phyloP scores from a whole-genome alignment of 2,888 invertebrate species.

The Eristalinus sepulchralis region DNA sequence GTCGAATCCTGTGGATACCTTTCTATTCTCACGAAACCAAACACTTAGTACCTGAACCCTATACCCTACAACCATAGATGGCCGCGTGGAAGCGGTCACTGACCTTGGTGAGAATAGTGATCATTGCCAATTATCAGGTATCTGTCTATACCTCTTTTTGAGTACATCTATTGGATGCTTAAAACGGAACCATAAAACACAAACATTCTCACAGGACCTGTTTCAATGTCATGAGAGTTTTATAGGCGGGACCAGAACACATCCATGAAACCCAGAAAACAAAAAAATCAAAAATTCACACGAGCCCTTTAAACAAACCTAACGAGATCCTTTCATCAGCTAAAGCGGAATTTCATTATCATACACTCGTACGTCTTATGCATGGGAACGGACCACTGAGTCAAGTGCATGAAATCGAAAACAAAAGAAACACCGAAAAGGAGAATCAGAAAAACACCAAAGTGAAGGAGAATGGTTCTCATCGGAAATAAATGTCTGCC shows the following conservation, averaged over 20 bases:
- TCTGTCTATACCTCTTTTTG: not conserved
- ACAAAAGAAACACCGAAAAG: constrained; percentile 49
- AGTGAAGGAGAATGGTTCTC: constrained; percentile 56
- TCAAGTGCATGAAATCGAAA: constrained; percentile 69
- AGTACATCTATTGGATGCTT: constrained; percentile 30
- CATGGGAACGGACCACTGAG: constrained; percentile 59
- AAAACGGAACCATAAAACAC: constrained; percentile 29
- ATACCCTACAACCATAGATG: not conserved
- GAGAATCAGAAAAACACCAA: not conserved
- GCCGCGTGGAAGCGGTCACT: constrained; percentile 3
- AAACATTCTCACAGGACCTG: constrained; percentile 44
- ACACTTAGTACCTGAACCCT: not conserved
- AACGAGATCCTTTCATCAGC: constrained; percentile 61
- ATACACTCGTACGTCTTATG: constrained; percentile 50
- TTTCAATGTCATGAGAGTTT: not conserved
- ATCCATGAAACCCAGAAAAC: not conserved
- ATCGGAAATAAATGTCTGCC: constrained; percentile 62
- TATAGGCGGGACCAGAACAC: constrained; percentile 2
- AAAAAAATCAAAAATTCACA: constrained; percentile 20
- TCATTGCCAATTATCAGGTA: constrained; percentile 5
- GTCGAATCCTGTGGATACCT: not conserved
- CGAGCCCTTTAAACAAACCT: constrained; percentile 35
- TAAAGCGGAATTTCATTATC: constrained; percentile 54
- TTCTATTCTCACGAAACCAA: not conserved
- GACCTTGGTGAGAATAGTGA: constrained; percentile 2